Base-by-base conservation (phyloP, 2,888 invertebrate genomes). In the Acleris laterana region DNA sequence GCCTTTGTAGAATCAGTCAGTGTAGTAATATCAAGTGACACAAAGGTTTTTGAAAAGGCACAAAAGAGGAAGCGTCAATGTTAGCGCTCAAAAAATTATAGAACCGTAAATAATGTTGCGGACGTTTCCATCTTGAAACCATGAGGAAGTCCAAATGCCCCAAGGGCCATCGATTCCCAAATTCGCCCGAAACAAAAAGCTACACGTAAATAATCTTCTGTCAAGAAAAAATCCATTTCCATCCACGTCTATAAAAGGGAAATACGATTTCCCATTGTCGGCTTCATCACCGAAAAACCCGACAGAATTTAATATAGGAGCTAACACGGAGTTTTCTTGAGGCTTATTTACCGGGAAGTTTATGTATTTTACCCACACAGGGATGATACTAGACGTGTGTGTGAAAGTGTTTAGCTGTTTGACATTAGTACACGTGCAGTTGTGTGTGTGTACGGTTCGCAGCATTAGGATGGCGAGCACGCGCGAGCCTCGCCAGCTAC, bases 381-480 rank as follows among this genome's bases (percentile, higher is more conserved):
- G 63, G 65, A 69, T 71, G 69, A 61, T 13, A 57, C 52, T 22
- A 56, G 51, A 61, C 65, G 65, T 68, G 68, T 70, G 73, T 70
- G 51, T 70, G 60, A 79, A 84, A 81, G 83, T 85, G 89, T 87
- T 82, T 80, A 79, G 81, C 82, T 77, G 78, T 75, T 80, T 75
- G 58, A 56, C 53, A 57, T 80, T 76, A 71, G 69, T 70, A 69
- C 65, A 61, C 68, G 58, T 75, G 81, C 85, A 85, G 84, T 86
- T 78, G 85, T 77, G 87, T 89, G 90, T 81, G 88, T 85, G 85
- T 82, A 77, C 79, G 84, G 83, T 83, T 84, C 82, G 84, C 83
- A 84, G 84, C 87, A 91, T 93, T 90, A 90, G 91, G 83, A 92
- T 90, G 91, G 82, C 81, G 81, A 87, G 87, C 90, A 91, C 93